A percentile compares a stretch with the other conserved stretches of the same genome.
phyloP scores from a whole-genome alignment of 2,888 invertebrate genomes.

The Drepanosiphum platanoidis region DNA sequence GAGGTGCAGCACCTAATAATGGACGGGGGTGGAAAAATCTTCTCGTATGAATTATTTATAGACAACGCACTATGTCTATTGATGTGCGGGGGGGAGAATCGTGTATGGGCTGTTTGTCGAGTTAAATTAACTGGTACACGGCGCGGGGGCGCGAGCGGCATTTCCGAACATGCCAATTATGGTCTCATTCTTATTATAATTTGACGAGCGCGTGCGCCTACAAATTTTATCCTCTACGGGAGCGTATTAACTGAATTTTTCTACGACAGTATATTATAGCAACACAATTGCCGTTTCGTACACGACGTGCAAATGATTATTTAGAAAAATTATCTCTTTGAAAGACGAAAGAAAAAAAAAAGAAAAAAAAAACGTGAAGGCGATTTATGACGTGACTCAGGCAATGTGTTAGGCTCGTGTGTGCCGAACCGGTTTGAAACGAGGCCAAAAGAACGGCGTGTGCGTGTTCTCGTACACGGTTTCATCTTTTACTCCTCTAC shows the following conservation, averaged over 20 bases:
- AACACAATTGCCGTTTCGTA: not conserved
- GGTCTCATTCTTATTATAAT: not conserved
- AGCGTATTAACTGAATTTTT: not conserved
- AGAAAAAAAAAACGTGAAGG: not conserved
- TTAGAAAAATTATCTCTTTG: not conserved
- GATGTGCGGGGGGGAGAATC: not conserved
- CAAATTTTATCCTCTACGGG: not conserved
- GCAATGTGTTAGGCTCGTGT: not conserved
- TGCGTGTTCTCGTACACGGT: not conserved
- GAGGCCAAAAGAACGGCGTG: constrained; percentile 45
- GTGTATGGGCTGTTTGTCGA: not conserved
- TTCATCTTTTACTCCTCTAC: constrained; percentile 8
- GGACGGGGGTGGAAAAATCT: not conserved
- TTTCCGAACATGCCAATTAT: not conserved
- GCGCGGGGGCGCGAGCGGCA: not conserved
- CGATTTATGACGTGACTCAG: constrained; percentile 20
- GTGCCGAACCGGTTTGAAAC: constrained; percentile 39
- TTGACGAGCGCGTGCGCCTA: not conserved
- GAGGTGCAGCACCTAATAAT: not conserved
- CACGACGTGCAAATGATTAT: not conserved
- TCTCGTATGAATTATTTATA: constrained; percentile 5
- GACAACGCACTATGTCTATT: not conserved
- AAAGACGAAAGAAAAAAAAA: constrained; percentile 5
- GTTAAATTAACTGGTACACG: not conserved
- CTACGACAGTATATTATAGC: not conserved